Percentiles rank a stretch among this genome's conserved stretches.
Evolutionary conservation across 2,113 vertebrate species (phyloP).

Genomic region (Murina feae): DNA sequence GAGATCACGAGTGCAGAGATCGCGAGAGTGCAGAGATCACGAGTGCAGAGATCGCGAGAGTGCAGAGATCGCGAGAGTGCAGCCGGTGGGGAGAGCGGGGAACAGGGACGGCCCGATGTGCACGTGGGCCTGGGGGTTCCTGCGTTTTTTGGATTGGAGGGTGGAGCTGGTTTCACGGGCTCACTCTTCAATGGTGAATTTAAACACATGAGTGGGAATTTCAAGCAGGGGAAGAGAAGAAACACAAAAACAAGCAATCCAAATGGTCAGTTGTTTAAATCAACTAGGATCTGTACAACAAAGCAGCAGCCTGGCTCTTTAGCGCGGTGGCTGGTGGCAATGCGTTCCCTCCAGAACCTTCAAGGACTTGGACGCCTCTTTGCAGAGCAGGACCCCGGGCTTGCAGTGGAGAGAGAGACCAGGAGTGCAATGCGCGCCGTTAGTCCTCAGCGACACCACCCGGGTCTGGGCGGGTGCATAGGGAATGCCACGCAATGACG

Average conservation of each 20-base stretch:
- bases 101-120: accelerated
- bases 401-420: too few relatives aligned
- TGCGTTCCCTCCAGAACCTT: not conserved
- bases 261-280: not conserved
- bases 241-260: not conserved
- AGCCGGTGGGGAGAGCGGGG: too few relatives aligned
- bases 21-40: too few relatives aligned
- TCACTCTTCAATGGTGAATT: not conserved
- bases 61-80: too few relatives aligned
- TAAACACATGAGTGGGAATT: not conserved
- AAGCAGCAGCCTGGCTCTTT: not conserved
- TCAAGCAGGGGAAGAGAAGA: not conserved
- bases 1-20: not conserved
- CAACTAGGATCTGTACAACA: not conserved
- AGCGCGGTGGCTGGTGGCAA: not conserved
- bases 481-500: not conserved
- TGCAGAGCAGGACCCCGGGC: not conserved
- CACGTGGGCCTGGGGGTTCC: accelerated
- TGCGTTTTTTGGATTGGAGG: not conserved
- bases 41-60: not conserved
- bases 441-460: not conserved
- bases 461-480: not conserved
- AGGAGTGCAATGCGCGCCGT: too few relatives aligned
- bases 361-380: not conserved
- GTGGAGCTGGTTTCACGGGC: not conserved